Conservation (phyloP, 1,140 invertebrate species). For the Rhyzopertha dominica region DNA sequence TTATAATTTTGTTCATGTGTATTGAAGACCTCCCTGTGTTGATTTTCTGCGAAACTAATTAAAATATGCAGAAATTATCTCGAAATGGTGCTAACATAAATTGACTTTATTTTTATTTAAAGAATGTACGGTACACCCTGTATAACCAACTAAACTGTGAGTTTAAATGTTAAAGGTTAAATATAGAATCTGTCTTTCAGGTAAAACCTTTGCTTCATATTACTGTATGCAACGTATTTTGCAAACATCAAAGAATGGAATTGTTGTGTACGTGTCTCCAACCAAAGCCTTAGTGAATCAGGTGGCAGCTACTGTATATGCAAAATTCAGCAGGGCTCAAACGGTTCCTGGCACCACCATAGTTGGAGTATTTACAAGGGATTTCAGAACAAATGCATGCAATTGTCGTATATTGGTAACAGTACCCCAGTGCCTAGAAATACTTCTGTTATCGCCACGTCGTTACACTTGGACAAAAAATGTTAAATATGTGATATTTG, state of each 20-base stretch:
- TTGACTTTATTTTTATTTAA: no score
- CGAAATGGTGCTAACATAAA: no score
- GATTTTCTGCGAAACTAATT: no score
- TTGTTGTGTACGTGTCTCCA: conserved; percentile 28
- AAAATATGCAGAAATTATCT: no score
- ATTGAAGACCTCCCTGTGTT: no score
- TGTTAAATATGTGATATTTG: conserved; percentile 26
- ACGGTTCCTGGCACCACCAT: conserved; percentile 18
- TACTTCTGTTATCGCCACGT: conserved; percentile 23
- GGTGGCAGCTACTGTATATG: conserved; percentile 26
- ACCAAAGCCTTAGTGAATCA: conserved; percentile 32
- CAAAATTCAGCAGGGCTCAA: conserved; percentile 20
- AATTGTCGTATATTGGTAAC: conserved; percentile 25
- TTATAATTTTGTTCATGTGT: no score
- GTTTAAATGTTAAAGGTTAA: no score
- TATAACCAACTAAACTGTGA: no score
- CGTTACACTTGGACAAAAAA: conserved; percentile 19
- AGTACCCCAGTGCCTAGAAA: conserved; percentile 27
- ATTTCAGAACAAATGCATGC: conserved; percentile 19
- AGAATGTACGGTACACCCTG: no score
- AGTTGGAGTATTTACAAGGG: conserved; percentile 26
- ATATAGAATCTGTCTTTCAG: no score
- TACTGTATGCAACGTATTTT: conserved; percentile 31
- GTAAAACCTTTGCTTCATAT: conserved; percentile 31
- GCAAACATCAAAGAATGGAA: conserved; percentile 20